Evolutionary conservation across 1,140 invertebrate species (phyloP), one percentile per base, ranked within the genome.

Genomic region (Rhopalosiphum padi): DNA sequence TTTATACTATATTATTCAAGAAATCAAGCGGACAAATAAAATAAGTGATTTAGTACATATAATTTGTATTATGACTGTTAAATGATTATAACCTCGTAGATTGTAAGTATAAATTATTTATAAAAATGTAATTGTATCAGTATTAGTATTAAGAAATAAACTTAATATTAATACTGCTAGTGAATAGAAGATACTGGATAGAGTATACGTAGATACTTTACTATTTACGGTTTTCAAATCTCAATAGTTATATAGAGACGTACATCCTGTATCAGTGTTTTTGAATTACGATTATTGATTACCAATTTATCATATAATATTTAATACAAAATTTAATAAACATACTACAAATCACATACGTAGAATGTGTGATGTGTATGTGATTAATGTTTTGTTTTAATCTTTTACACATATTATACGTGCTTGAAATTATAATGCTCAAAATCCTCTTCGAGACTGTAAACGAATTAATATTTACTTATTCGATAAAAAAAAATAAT

Each of bases 231-330:
- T 23, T 85, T 85, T 25, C 41, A 25, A 86, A 86, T 86, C 23
- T 86, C 41, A 41, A 86, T 46, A 41, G 46, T 46, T 43, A 77
- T 21, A 77, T 30, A 15, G 23, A 43, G 41, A 46, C 23, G 1
- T n/a, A 89, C 87, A 89, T 89, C 87, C 87, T 89, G 87, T 89
- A 48, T 37, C 35, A n/a, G n/a, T 37, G n/a, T 89, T 53, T 86
- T 89, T 89, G 21, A 53, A 89, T 87, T 51, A 46, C 30, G 30
- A 87, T 87, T 48, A 48, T 87, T 87, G 30, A 48, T 30, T 48
- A n/a, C 60, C 11, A 77, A 77, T 77, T 77, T 77, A n/a, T 77
- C n/a, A n/a, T 68, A 68, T 48, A 15, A n/a, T 35, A 87, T 85
- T 85, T 87, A 87, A 35, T 87, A 87, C 30, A 46, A 46, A 46